Base-by-base conservation (phyloP, 2,113 vertebrate species). In the Nyctereutes procyonoides region DNA sequence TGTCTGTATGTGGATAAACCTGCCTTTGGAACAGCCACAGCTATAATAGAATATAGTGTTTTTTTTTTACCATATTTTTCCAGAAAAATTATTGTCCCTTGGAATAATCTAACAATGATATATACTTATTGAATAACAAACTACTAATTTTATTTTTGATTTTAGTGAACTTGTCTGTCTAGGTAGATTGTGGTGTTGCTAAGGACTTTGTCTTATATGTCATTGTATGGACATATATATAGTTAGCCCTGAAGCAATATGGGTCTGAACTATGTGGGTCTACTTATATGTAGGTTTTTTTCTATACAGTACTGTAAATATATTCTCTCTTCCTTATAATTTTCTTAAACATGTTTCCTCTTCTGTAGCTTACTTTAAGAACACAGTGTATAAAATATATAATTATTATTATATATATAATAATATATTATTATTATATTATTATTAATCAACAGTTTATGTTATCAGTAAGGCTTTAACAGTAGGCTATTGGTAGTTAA, bases 221-320 rank as follows among this genome's bases (percentile, higher is more conserved):
- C 14, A 20, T 6, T 82, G 9, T 0, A 3, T 12, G 17, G n/a
- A 4, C 0, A 0, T 14, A 24, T 32, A 22, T 73, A n/a, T 24
- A 62, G 43, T 51, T 38, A 15, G 1, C 26, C 26, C 26, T 30
- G 26, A 77, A 30, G 51, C 14, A 16, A 48, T 17, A 10, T 51
- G 43, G 14, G 26, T 77, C 48, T 77, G 26, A 15, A 77, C 43
- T 30, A 51, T 15, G 43, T 30, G 43, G 24, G 28, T 10, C 43
- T 14, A 30, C 43, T 48, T 51, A 51, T 10, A 77, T 51, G 43
- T 2, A 0, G 14, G 4, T 76, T 51, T 76, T 30, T 0, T 48
- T 28, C 14, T 8, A 15, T 51, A 51, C 43, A 30, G 43, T 51
- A 76, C 43, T 3, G 6, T 51, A 30, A 76, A 76, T 76, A 48